These are phyloP conservation scores for Gonatopus flavifemur DNA, from an alignment of 1,140 invertebrate genomes.

Conservation along the genomic window DNA sequence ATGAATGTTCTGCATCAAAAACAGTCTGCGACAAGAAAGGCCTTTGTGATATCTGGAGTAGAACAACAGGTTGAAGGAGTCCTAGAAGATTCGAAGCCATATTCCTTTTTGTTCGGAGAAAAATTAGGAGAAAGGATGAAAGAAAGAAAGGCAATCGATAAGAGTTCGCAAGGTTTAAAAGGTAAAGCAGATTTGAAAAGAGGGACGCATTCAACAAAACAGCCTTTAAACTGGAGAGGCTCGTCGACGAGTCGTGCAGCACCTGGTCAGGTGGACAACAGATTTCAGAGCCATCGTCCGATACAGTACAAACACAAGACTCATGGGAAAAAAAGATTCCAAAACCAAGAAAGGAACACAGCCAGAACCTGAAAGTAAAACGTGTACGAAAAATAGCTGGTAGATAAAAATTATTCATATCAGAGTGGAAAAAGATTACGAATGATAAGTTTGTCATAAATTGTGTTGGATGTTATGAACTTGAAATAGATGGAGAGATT, in stretches of 20 bases:
- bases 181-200: neutral
- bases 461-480: no score
- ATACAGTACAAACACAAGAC: no score
- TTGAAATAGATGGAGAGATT: no score
- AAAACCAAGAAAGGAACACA: no score
- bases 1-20: neutral
- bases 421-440: no score
- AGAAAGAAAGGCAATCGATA: neutral
- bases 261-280: neutral
- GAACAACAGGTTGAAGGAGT: slow-evolving; percentile 5
- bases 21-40: slow-evolving; percentile 10
- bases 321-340: no score
- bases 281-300: no score
- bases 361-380: no score
- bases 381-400: no score
- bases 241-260: no score
- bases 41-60: slow-evolving; percentile 7
- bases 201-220: neutral
- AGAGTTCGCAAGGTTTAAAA: neutral
- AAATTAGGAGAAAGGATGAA: slow-evolving; percentile 8
- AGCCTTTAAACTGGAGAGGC: neutral
- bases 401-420: no score
- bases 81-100: slow-evolving; percentile 7
- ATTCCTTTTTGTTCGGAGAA: slow-evolving; percentile 8
- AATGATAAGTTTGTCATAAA: no score